Evolutionary conservation across 2,888 invertebrate species (phyloP), one percentile per base, ranked within the genome.

Genomic region (Oegoconia quadripuncta): DNA sequence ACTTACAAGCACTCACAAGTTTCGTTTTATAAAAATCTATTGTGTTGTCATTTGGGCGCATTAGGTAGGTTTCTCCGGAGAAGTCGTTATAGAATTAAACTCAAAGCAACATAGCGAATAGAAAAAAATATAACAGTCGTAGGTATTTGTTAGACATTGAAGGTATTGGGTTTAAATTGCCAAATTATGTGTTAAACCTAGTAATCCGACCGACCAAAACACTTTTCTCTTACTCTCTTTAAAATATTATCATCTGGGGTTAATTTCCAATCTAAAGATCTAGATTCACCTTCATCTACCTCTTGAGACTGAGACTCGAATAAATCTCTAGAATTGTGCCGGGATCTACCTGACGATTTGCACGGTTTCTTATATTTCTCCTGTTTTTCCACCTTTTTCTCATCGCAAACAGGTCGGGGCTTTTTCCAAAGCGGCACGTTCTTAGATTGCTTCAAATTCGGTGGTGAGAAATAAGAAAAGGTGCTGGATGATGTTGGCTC

Each of bases 221-320:
- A 77, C 56, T 75, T 82, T 29, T 77, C 66, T 41, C 73, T 61
- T 11, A 84, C 59, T 42, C 73, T 62, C 46, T 74, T 77, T 23
- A 86, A 69, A 17, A 81, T 69, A 49, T 64, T 74, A 36, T 80
- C 74, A 31, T 79, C 74, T 3, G 78, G 79, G 18, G 75, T 76
- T 17, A 79, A 51, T 44, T 73, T 78, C 78, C 80, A 79, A 42
- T 79, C 69, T 17, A 70, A 48, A 37, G 59, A 52, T 27, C 52
- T 70, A 2, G 60, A 43, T 27, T 71, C 68, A 3, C 44, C 41
- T 13, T 77, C 76, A 3, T 74, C 74, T 3, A 57, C 46, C 5
- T 81, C 80, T 38, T 76, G 79, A 13, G 81, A 77, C 43, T 78
- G 77, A 1, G 83, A 79, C 23, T 81, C 84, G 43, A 87, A 86